phyloP scores from a whole-genome alignment of 2,113 vertebrate genomes.

The Sphyrna mokarran region DNA sequence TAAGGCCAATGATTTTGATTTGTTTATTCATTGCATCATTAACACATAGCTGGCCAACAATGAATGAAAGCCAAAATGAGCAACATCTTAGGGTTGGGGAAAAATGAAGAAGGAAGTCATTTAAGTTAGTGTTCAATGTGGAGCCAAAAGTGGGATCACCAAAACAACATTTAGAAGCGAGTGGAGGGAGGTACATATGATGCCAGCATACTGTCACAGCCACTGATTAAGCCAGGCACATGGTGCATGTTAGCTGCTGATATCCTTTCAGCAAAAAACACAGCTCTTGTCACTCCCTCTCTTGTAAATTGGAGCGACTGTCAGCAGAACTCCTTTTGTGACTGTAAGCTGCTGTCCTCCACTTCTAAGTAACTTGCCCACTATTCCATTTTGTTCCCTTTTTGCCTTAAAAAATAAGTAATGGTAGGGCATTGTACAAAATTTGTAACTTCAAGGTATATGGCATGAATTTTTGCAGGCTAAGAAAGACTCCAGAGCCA shows the following conservation, averaged over 20 bases:
- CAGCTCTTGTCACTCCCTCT: neutral
- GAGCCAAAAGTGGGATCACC: neutral
- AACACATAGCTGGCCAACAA: neutral
- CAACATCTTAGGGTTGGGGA: neutral
- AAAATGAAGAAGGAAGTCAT: neutral
- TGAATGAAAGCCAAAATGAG: neutral
- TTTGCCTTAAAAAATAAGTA: neutral
- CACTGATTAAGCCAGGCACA: neutral
- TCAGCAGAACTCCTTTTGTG: neutral
- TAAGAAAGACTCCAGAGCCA: no score
- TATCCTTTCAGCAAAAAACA: neutral
- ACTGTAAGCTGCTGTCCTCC: neutral
- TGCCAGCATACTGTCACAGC: neutral
- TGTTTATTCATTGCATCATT: neutral
- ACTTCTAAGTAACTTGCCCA: neutral
- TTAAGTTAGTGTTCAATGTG: neutral
- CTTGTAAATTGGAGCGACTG: neutral
- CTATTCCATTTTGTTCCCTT: neutral
- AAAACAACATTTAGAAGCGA: neutral
- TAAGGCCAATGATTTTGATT: neutral
- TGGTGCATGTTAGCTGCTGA: neutral
- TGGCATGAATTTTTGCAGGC: no score
- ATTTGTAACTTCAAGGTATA: neutral
- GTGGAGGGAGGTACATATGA: neutral
- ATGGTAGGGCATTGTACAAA: neutral